A percentile compares a stretch with the other conserved stretches of the same genome.
phyloP scores from a whole-genome alignment of 2,888 invertebrate species.

The Mesoligia furuncula region DNA sequence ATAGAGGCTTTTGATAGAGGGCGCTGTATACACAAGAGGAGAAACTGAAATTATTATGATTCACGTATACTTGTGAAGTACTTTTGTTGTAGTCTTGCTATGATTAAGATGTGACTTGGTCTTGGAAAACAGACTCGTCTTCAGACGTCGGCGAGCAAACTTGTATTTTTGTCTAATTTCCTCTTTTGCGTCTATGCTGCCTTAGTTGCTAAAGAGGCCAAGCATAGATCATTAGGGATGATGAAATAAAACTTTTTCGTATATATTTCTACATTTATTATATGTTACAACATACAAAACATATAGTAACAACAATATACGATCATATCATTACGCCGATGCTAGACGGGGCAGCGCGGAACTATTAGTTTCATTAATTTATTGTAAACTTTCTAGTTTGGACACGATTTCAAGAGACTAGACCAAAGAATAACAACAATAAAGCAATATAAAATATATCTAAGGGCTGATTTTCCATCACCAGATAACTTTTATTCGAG shows the following conservation, averaged over 20 bases:
- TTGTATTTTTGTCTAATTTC: background rate
- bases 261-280: constrained; percentile 76
- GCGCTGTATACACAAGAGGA: background rate
- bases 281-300: constrained; percentile 82
- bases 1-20: constrained; percentile 22
- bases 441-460: constrained; percentile 36
- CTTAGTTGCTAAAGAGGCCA: background rate
- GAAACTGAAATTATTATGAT: background rate
- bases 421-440: constrained; percentile 41
- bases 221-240: background rate
- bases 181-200: background rate
- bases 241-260: constrained; percentile 48
- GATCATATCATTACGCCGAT: constrained; percentile 50
- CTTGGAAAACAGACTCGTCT: background rate
- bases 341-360: constrained; percentile 42
- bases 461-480: too few relatives aligned
- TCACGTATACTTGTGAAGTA: background rate
- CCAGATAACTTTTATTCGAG: too few relatives aligned
- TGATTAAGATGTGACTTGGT: background rate
- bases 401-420: constrained; percentile 58
- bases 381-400: constrained; percentile 51
- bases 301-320: constrained; percentile 78
- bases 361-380: constrained; percentile 49
- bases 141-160: background rate
- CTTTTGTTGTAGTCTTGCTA: background rate